phyloP scores from a whole-genome alignment of 2,113 vertebrate genomes.

The Corythoichthys intestinalis region DNA sequence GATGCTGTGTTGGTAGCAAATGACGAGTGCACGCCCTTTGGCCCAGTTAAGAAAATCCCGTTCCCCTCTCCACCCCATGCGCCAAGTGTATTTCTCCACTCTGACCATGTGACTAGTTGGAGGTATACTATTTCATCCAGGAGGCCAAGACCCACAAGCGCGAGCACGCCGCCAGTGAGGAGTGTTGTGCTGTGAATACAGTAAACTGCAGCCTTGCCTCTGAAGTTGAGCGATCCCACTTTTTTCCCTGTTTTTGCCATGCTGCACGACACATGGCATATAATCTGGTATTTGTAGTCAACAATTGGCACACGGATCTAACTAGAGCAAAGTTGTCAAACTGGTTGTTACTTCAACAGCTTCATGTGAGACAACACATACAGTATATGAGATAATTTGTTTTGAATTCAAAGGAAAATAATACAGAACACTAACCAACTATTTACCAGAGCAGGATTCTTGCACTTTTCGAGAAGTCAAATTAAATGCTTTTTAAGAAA shows the following conservation, averaged over 20 bases:
- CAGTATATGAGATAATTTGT: not conserved
- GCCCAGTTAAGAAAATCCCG: conserved; percentile 47
- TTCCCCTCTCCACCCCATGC: conserved; percentile 15
- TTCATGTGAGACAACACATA: not conserved
- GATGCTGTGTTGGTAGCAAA: conserved; percentile 9
- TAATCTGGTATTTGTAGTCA: not conserved
- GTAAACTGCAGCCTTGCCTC: not conserved
- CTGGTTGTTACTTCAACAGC: not conserved
- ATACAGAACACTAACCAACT: too few relatives aligned
- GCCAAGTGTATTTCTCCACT: conserved; percentile 22
- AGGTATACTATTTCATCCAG: conserved; percentile 39
- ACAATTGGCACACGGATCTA: not conserved
- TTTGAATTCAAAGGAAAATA: not conserved
- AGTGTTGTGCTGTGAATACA: conserved; percentile 3
- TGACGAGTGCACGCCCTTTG: conserved; percentile 54
- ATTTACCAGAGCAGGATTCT: too few relatives aligned
- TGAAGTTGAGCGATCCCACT: not conserved
- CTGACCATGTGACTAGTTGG: conserved; percentile 37
- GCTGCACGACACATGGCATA: not conserved
- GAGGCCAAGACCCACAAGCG: conserved; percentile 22
- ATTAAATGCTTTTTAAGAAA: too few relatives aligned
- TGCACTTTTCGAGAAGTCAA: too few relatives aligned
- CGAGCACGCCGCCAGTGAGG: conserved; percentile 12
- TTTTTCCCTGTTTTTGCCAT: not conserved
- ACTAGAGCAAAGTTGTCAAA: not conserved